Conservation (phyloP, 2,797 vertebrate genomes). For the Poliocrania exsul region DNA sequence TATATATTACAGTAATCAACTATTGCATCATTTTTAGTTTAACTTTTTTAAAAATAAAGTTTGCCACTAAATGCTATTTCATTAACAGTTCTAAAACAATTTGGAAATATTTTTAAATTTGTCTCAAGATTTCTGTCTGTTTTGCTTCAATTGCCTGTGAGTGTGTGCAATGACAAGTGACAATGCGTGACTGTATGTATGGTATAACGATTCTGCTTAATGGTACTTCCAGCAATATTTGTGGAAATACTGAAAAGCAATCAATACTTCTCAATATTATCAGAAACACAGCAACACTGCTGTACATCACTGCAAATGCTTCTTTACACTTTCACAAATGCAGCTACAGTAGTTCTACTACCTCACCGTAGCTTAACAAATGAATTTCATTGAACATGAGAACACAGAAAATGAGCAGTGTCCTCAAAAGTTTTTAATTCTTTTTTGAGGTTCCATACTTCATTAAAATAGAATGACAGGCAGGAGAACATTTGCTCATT, state of each 20-base stretch:
- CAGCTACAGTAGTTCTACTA: conserved; percentile 36
- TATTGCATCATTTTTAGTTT: not conserved
- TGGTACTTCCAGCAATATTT: conserved; percentile 29
- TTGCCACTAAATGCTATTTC: not conserved
- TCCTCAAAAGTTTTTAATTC: conserved; percentile 34
- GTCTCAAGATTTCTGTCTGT: not conserved
- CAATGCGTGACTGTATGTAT: not conserved
- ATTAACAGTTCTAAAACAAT: not conserved
- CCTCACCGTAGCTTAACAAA: conserved; percentile 29
- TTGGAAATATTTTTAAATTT: not conserved
- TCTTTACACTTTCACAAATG: conserved; percentile 42
- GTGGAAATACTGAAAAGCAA: conserved; percentile 62
- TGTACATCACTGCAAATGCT: conserved; percentile 32
- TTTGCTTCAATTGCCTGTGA: not conserved
- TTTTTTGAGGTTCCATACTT: conserved; percentile 22
- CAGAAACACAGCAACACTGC: conserved; percentile 22
- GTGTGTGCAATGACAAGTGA: not conserved
- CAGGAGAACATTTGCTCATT: conserved; percentile 2
- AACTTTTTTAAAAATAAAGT: not conserved
- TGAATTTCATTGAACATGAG: conserved; percentile 13
- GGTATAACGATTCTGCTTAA: conserved; percentile 24
- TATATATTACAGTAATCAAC: not conserved
- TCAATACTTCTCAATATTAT: conserved; percentile 64
- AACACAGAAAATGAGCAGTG: not conserved
- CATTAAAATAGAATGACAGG: conserved; percentile 31